Evolutionary conservation across 2,888 invertebrate genomes (phyloP).

Genomic region (Hanleya hanleyi): DNA sequence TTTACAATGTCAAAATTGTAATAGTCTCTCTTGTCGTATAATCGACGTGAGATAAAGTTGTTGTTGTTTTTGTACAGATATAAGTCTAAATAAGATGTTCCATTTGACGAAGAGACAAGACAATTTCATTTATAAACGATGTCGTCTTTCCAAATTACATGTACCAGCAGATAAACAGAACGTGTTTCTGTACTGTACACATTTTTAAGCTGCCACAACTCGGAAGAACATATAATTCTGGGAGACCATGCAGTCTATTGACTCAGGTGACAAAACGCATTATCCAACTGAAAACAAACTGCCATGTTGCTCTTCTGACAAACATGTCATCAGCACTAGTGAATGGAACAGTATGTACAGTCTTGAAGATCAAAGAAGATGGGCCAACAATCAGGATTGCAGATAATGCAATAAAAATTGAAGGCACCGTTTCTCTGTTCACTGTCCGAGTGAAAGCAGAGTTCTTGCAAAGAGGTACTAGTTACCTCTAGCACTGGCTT

Average conservation of each 20-base stretch:
- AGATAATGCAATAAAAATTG: neutral
- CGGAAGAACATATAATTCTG: neutral
- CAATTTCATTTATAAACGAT: neutral
- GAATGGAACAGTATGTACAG: neutral
- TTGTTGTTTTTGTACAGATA: too few relatives aligned
- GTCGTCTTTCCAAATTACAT: neutral
- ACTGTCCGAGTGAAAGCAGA: neutral
- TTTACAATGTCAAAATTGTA: too few relatives aligned
- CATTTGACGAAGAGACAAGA: too few relatives aligned
- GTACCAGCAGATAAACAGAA: neutral
- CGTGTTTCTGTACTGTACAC: neutral
- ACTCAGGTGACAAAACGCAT: slow-evolving; percentile 1
- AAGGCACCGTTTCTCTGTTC: neutral
- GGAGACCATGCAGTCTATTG: neutral
- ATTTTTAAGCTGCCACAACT: neutral
- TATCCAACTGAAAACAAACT: neutral
- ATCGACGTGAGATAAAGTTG: too few relatives aligned
- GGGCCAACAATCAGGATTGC: neutral
- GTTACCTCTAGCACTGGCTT: neutral
- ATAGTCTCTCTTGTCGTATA: too few relatives aligned
- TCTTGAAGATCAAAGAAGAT: neutral
- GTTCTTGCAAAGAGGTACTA: neutral
- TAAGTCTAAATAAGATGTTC: too few relatives aligned
- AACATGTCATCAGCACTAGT: neutral
- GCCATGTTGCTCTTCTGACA: neutral